These are phyloP conservation scores for Venustoraphidia nigricollis DNA, from an alignment of 2,888 invertebrate genomes.

Conservation along the genomic window DNA sequence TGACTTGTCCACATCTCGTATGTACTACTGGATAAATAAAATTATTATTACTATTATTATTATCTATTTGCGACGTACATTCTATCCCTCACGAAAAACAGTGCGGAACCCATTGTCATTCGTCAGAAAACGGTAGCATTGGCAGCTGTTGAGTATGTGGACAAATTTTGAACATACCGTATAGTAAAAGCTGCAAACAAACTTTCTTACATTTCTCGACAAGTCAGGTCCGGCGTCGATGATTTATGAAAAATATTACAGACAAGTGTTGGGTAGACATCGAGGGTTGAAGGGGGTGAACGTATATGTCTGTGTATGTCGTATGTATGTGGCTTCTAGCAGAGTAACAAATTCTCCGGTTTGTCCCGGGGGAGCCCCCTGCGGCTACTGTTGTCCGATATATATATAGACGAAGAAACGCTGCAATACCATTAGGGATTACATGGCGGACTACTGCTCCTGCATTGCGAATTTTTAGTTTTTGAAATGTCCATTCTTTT, in stretches of 20 bases:
- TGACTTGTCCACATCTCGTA: too few species aligned
- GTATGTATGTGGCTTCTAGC: slow-evolving; percentile 15
- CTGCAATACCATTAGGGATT: slow-evolving; percentile 21
- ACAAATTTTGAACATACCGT: slow-evolving; percentile 1
- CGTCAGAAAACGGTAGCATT: too few species aligned
- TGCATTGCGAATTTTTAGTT: slow-evolving; percentile 23
- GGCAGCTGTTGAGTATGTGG: too few species aligned
- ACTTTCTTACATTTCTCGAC: slow-evolving; percentile 22
- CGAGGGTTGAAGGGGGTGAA: too few species aligned
- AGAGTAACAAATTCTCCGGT: slow-evolving; percentile 26
- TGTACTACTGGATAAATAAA: too few species aligned
- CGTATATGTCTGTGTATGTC: too few species aligned
- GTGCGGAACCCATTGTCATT: too few species aligned
- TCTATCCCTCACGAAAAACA: too few species aligned
- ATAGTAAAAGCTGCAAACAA: slow-evolving; percentile 16
- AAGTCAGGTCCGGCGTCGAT: slow-evolving; percentile 26
- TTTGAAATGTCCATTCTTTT: slow-evolving; percentile 18
- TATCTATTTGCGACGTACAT: too few species aligned
- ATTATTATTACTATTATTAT: too few species aligned
- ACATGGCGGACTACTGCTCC: slow-evolving; percentile 20
- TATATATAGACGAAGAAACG: slow-evolving; percentile 8
- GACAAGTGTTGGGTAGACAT: slow-evolving; percentile 14
- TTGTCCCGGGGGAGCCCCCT: slow-evolving; percentile 17
- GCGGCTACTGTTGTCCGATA: slow-evolving; percentile 13
- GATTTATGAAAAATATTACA: slow-evolving; percentile 35